Evolutionary conservation across 2,797 vertebrate species (phyloP).

Genomic region (Sebastiscus tertius): DNA sequence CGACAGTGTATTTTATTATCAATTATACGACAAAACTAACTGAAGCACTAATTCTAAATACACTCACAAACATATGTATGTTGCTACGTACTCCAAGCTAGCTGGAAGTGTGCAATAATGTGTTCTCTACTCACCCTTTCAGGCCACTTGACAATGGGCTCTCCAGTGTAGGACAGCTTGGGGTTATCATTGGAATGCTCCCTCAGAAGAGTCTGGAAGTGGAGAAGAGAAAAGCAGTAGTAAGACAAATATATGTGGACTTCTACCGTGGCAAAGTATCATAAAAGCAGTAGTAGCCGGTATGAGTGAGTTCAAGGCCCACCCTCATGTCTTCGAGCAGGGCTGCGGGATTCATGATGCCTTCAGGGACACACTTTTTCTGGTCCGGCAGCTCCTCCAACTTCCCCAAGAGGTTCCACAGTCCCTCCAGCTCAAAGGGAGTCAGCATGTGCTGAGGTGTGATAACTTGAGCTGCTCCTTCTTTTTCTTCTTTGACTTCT

Average conservation of each 20-base stretch:
- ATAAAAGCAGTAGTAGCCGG: neutral
- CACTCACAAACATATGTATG: neutral
- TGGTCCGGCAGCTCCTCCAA: slow-evolving; percentile 92
- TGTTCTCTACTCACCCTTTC: slow-evolving; percentile 83
- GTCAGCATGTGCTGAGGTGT: slow-evolving; percentile 81
- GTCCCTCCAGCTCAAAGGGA: slow-evolving; percentile 93
- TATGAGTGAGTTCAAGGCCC: neutral
- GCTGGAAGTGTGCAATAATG: neutral
- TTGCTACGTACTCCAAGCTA: neutral
- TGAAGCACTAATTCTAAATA: neutral
- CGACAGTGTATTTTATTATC: neutral
- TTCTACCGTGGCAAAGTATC: neutral
- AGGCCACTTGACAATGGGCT: slow-evolving; percentile 96
- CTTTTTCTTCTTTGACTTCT: slow-evolving; percentile 43
- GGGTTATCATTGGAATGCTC: slow-evolving; percentile 87
- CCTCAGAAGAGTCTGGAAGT: slow-evolving; percentile 85
- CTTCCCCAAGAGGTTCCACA: slow-evolving; percentile 93
- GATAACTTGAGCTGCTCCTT: slow-evolving; percentile 10
- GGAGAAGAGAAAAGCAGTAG: neutral
- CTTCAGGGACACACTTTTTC: slow-evolving; percentile 95
- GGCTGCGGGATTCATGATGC: slow-evolving; percentile 89
- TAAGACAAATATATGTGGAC: neutral
- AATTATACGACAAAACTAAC: neutral
- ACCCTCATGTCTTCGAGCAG: slow-evolving; percentile 93
- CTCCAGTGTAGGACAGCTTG: slow-evolving; percentile 92